Conservation (phyloP, 2,797 vertebrate genomes). For the Eulemur coronatus region DNA sequence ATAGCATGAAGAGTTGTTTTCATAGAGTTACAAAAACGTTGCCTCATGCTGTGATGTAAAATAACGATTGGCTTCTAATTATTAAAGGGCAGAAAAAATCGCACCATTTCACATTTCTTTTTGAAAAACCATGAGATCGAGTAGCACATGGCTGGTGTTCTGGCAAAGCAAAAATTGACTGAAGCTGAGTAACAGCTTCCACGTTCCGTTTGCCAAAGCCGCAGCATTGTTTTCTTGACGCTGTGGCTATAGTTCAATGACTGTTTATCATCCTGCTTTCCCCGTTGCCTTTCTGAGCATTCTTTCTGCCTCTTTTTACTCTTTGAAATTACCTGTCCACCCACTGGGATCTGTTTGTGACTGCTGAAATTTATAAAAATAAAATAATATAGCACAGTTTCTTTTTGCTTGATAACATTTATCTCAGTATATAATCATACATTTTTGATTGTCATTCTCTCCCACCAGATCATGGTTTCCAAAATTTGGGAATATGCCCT, state of each 20-base stretch:
- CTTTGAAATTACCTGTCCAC: not conserved
- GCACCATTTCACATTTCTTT: not conserved
- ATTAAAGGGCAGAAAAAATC: not conserved
- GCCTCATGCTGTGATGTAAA: not conserved
- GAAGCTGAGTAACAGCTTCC: not conserved
- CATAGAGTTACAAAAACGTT: not conserved
- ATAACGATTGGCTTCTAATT: not conserved
- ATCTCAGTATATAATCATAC: not conserved
- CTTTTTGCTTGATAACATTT: not conserved
- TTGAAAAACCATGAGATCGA: not conserved
- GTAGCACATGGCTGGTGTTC: not conserved
- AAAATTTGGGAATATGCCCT: not conserved
- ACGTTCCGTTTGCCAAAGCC: not conserved
- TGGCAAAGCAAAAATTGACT: not conserved
- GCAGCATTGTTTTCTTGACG: not conserved
- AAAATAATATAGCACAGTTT: not conserved
- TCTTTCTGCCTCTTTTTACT: conserved; percentile 6
- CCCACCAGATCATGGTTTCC: not conserved
- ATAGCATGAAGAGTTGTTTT: not conserved
- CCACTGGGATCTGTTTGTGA: not conserved
- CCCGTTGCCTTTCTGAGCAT: not conserved
- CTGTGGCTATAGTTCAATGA: not conserved
- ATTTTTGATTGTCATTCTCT: not conserved
- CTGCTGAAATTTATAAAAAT: conserved; percentile 32
- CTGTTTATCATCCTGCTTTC: not conserved